Evolutionary conservation across 2,888 invertebrate species (phyloP).

Genomic region (Ochlodes sylvanus): DNA sequence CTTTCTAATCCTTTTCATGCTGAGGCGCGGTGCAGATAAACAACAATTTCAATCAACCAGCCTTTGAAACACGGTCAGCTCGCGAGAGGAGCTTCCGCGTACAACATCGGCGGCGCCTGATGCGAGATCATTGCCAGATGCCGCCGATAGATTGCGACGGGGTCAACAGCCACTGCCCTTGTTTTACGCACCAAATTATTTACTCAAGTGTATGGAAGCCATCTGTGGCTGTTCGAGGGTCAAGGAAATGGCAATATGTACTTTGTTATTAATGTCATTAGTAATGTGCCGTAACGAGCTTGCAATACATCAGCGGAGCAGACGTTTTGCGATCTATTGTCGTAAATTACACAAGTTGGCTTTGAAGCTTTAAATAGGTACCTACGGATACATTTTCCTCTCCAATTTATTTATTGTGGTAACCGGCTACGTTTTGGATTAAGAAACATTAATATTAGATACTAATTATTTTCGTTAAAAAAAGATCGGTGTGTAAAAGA

Average conservation of each 20-base stretch:
- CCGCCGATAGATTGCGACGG: slow-evolving; percentile 78
- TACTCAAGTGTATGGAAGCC: slow-evolving; percentile 56
- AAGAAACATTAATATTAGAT: too few species aligned
- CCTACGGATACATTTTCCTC: too few species aligned
- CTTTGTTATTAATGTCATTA: slow-evolving; percentile 47
- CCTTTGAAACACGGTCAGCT: slow-evolving; percentile 79
- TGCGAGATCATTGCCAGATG: slow-evolving; percentile 82
- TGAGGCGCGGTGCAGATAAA: slow-evolving; percentile 52
- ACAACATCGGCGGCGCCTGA: slow-evolving; percentile 61
- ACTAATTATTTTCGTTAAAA: too few species aligned
- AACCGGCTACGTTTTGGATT: too few species aligned
- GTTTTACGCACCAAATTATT: slow-evolving; percentile 79
- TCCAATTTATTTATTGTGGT: too few species aligned
- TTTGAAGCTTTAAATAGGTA: neutral
- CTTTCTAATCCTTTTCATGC: slow-evolving; percentile 70
- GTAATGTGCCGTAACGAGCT: slow-evolving; percentile 1
- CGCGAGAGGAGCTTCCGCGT: slow-evolving; percentile 72
- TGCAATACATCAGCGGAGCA: neutral
- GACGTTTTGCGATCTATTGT: slow-evolving; percentile 3
- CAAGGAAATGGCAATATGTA: slow-evolving; percentile 55
- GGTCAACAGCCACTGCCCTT: slow-evolving; percentile 84
- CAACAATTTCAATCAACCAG: slow-evolving; percentile 42
- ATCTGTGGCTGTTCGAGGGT: slow-evolving; percentile 58
- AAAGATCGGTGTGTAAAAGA: too few species aligned
- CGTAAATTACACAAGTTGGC: neutral